A percentile compares a stretch with the other conserved stretches of the same genome.
These are phyloP conservation scores for Anodontia alba DNA, from an alignment of 2,888 invertebrate species.

Conservation along the genomic window DNA sequence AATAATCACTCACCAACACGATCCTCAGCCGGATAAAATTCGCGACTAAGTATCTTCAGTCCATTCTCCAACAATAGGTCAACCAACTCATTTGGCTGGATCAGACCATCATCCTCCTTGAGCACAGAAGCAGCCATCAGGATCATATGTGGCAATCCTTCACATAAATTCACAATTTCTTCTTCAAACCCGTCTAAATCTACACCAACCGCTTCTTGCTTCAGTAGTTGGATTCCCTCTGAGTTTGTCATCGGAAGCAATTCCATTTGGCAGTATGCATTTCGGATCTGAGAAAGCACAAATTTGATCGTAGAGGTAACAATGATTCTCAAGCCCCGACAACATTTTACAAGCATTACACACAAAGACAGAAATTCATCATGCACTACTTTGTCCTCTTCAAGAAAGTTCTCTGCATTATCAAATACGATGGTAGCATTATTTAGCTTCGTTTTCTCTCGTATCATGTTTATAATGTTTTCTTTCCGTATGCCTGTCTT, in stretches of 20 bases:
- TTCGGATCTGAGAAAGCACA: slow-evolving; percentile 8
- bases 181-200: not conserved
- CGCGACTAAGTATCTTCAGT: slow-evolving; percentile 23
- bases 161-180: slow-evolving; percentile 24
- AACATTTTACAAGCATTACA: slow-evolving; percentile 13
- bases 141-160: slow-evolving; percentile 28
- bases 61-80: slow-evolving; percentile 24
- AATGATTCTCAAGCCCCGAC: slow-evolving; percentile 23
- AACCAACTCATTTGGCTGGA: slow-evolving; percentile 27
- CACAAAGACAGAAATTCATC: slow-evolving; percentile 18
- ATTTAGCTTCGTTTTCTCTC: not conserved
- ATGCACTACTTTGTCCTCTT: not conserved
- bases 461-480: not conserved
- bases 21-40: slow-evolving; percentile 28
- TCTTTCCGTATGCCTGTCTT: slow-evolving; percentile 7
- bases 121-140: slow-evolving; percentile 29
- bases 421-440: slow-evolving; percentile 16
- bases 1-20: slow-evolving; percentile 30
- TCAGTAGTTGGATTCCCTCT: slow-evolving; percentile 17
- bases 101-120: not conserved
- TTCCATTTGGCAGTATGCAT: slow-evolving; percentile 13
- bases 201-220: not conserved
- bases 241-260: not conserved
- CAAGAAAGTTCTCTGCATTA: slow-evolving; percentile 30
- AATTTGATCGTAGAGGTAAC: slow-evolving; percentile 23